Percentiles rank a stretch among this genome's conserved stretches.
Evolutionary conservation across 2,888 invertebrate species (phyloP).

Genomic region (Amblyjoppa fuscipennis): DNA sequence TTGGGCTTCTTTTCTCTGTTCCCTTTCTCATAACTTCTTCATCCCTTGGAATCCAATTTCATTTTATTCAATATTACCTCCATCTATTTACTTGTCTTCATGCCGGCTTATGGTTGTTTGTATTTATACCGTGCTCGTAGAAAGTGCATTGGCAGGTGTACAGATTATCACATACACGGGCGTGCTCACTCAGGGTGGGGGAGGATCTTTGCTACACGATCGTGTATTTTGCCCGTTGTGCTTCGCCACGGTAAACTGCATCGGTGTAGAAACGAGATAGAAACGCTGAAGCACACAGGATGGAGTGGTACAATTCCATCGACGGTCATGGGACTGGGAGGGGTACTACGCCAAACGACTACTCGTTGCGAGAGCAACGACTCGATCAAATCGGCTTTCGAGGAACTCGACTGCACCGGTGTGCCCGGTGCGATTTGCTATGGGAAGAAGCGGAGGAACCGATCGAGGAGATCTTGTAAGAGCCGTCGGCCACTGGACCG

Average conservation of each 20-base stretch:
- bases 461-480: constrained; percentile 66
- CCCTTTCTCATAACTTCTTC: background rate
- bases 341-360: constrained; percentile 64
- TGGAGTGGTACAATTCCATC: constrained; percentile 56
- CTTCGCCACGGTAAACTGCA: constrained; percentile 46
- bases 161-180: constrained; percentile 51
- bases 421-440: constrained; percentile 25
- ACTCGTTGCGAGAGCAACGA: constrained; percentile 71
- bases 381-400: constrained; percentile 73
- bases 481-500: constrained; percentile 61
- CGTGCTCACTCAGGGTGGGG: constrained; percentile 41
- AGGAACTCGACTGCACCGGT: constrained; percentile 62
- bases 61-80: constrained; percentile 46
- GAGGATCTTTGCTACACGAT: constrained; percentile 43
- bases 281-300: constrained; percentile 54
- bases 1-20: constrained; percentile 12
- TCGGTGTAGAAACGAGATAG: constrained; percentile 59
- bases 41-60: constrained; percentile 24
- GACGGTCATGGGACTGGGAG: constrained; percentile 12
- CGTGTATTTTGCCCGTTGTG: constrained; percentile 31
- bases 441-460: constrained; percentile 47
- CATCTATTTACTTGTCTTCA: background rate
- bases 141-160: constrained; percentile 59
- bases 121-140: constrained; percentile 20
- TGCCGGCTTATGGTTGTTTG: constrained; percentile 6